phyloP scores from a whole-genome alignment of 2,888 invertebrate species.

The Coronaproctus castanopsis region DNA sequence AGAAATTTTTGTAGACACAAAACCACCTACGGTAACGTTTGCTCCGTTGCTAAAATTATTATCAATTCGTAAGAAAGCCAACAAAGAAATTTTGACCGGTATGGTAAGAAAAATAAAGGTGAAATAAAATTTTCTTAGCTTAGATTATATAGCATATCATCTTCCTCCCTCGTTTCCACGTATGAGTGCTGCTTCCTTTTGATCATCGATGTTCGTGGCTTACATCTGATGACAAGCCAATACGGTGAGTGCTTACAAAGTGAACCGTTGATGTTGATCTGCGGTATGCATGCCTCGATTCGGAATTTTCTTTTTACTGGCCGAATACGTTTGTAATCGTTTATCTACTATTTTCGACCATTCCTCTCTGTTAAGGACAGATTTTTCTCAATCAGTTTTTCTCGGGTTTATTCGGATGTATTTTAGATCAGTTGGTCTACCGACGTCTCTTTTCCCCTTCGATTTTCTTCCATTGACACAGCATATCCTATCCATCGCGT shows the following conservation, averaged over 20 bases:
- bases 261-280: background rate
- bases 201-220: background rate
- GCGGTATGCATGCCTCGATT: background rate
- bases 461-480: background rate
- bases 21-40: too few species aligned
- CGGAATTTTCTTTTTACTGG: background rate
- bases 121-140: too few species aligned
- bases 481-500: background rate
- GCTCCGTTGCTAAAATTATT: too few species aligned
- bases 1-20: too few species aligned
- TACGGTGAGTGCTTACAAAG: background rate
- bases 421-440: background rate
- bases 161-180: background rate
- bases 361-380: background rate
- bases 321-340: background rate
- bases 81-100: too few species aligned
- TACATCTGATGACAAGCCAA: background rate
- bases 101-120: too few species aligned
- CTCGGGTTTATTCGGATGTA: background rate
- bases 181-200: background rate
- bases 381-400: background rate
- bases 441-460: background rate
- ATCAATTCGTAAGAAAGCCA: too few species aligned
- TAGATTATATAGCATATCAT: too few species aligned
- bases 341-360: background rate